phyloP scores from a whole-genome alignment of 2,888 invertebrate species.

The Agapetus fuscipes region DNA sequence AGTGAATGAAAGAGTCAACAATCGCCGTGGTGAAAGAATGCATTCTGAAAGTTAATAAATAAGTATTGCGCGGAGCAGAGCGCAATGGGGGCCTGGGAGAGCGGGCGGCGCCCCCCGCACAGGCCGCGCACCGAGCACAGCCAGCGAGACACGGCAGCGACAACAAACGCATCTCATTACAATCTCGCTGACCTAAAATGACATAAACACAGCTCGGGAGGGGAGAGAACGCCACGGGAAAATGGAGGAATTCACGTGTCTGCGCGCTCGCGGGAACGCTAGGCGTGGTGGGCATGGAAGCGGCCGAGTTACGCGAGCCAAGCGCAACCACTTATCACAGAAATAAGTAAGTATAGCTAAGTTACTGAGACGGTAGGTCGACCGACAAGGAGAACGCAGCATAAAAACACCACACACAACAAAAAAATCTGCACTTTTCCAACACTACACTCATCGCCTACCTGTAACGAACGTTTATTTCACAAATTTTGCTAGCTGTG shows the following conservation, averaged over 20 bases:
- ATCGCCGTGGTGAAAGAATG: not conserved
- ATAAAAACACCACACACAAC: not conserved
- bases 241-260: too few species aligned
- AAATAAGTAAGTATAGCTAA: constrained; percentile 45
- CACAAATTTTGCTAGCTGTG: not conserved
- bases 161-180: constrained; percentile 2
- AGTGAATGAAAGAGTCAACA: not conserved
- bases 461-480: not conserved
- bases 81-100: not conserved
- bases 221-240: too few species aligned
- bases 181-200: constrained; percentile 8
- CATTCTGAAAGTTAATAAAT: not conserved
- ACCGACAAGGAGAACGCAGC: constrained; percentile 33
- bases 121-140: too few species aligned
- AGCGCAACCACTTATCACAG: constrained; percentile 47
- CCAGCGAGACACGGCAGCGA: too few species aligned
- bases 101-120: not conserved
- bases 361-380: constrained; percentile 22
- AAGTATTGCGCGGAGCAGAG: not conserved
- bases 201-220: constrained; percentile 13
- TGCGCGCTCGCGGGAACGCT: constrained; percentile 29
- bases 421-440: too few species aligned
- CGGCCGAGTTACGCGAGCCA: constrained; percentile 39
- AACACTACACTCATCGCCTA: not conserved
- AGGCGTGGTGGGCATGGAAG: constrained; percentile 37